A percentile compares a stretch with the other conserved stretches of the same genome.
Evolutionary conservation across 2,888 invertebrate species (phyloP).

Genomic region (Morpho deidamia): DNA sequence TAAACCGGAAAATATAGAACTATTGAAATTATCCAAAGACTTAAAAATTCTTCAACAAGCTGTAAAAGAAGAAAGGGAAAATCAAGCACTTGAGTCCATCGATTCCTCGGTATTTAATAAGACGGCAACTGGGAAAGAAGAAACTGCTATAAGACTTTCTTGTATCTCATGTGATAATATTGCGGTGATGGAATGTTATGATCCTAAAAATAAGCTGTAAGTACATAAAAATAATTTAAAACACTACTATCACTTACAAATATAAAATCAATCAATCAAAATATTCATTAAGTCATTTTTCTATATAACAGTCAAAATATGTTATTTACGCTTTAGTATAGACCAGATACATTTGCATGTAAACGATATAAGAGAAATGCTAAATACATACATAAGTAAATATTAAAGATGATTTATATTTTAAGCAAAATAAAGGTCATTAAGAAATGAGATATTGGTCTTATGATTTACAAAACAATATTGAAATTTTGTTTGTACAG

Average conservation of each 20-base stretch:
- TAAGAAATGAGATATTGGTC: too few species aligned
- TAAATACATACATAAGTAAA: too few species aligned
- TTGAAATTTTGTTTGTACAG: conserved; percentile 25
- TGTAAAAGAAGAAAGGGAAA: conserved; percentile 19
- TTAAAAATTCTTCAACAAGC: conserved; percentile 29
- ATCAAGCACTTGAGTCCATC: conserved; percentile 6
- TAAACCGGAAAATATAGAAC: conserved; percentile 24
- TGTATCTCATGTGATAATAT: conserved; percentile 57
- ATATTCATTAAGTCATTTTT: too few species aligned
- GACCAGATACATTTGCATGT: too few species aligned
- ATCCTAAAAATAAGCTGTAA: conserved; percentile 51
- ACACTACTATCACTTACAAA: not conserved
- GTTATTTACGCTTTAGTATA: too few species aligned
- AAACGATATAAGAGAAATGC: too few species aligned
- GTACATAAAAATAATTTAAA: conserved; percentile 23
- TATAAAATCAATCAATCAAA: too few species aligned
- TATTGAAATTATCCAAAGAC: conserved; percentile 31
- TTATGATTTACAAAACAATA: too few species aligned
- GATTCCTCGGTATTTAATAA: conserved; percentile 16
- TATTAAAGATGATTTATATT: too few species aligned
- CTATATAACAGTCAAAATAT: too few species aligned
- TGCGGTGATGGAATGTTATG: conserved; percentile 38
- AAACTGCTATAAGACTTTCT: conserved; percentile 31
- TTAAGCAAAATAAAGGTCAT: too few species aligned
- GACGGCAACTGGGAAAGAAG: conserved; percentile 12